Percentiles rank a stretch among this genome's conserved stretches.
These are phyloP conservation scores for Orchesella cincta DNA, from an alignment of 1,140 invertebrate genomes.

Conservation along the genomic window DNA sequence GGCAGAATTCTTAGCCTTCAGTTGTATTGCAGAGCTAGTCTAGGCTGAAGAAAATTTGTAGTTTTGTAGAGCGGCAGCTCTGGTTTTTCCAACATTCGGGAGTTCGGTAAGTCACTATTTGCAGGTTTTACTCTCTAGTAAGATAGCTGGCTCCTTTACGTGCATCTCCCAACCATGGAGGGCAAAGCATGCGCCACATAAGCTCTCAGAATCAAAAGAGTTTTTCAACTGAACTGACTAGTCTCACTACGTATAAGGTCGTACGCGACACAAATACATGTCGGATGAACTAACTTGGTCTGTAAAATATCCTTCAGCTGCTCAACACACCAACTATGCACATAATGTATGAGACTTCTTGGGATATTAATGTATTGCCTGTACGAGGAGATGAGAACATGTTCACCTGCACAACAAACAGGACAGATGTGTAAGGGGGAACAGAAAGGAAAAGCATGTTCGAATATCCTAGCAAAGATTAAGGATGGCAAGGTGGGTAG, in stretches of 20 bases:
- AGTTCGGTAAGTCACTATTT: constrained; percentile 20
- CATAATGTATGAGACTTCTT: not conserved
- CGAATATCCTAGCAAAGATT: not conserved
- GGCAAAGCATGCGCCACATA: constrained; percentile 2
- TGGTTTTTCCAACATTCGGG: constrained; percentile 25
- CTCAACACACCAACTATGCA: not conserved
- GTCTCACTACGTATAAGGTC: not conserved
- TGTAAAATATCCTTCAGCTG: constrained; percentile 26
- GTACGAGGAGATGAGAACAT: not conserved
- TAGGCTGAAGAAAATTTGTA: not conserved
- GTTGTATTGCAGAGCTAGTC: not conserved
- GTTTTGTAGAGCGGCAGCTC: constrained; percentile 8
- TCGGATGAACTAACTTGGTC: not conserved
- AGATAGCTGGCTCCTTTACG: too few relatives aligned
- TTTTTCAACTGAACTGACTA: not conserved
- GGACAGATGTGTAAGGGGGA: not conserved
- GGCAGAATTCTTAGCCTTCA: not conserved
- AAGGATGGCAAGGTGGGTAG: not conserved
- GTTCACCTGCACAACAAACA: not conserved
- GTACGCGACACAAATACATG: constrained; percentile 10
- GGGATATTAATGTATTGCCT: not conserved
- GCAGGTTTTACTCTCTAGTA: too few relatives aligned
- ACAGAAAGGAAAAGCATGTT: not conserved
- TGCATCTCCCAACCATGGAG: not conserved
- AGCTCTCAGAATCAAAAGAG: constrained; percentile 3